These are phyloP conservation scores for Mystacornis crossleyi DNA, from an alignment of 2,113 vertebrate species.

Conservation along the genomic window DNA sequence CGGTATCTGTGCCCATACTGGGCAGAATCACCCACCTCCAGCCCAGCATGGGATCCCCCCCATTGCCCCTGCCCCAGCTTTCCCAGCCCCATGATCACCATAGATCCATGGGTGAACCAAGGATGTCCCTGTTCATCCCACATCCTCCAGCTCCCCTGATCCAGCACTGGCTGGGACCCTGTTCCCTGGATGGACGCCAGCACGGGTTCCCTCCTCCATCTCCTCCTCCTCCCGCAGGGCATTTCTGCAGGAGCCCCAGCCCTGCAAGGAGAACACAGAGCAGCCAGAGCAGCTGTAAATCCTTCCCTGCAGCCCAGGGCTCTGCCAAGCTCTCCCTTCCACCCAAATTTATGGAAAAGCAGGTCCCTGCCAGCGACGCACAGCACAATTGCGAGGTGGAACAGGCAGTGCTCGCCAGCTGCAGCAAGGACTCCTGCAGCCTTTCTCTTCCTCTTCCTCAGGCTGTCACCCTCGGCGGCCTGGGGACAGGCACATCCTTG, in stretches of 20 bases:
- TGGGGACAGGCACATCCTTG: neutral
- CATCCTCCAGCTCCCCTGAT: neutral
- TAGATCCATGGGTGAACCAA: fast-evolving
- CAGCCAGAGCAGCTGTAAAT: conserved; percentile 53
- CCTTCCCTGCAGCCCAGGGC: conserved; percentile 37
- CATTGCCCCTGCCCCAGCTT: neutral
- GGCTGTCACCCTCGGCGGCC: neutral
- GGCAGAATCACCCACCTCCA: neutral
- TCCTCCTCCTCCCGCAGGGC: neutral
- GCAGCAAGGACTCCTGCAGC: neutral
- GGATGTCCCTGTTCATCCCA: neutral
- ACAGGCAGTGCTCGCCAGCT: neutral
- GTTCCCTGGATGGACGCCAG: neutral
- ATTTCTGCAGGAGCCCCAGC: conserved; percentile 13
- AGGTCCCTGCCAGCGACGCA: conserved; percentile 27
- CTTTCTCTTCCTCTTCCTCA: neutral
- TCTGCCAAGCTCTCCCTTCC: conserved; percentile 61
- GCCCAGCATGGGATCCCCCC: neutral
- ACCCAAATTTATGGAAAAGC: conserved; percentile 65
- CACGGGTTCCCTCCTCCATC: neutral
- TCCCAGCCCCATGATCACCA: fast-evolving
- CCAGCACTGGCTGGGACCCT: neutral
- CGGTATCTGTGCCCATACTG: neutral
- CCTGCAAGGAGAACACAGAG: conserved; percentile 12
- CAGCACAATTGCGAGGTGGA: neutral